phyloP scores from a whole-genome alignment of 92 coral and sea anemone genomes.

The Siderastrea radians region DNA sequence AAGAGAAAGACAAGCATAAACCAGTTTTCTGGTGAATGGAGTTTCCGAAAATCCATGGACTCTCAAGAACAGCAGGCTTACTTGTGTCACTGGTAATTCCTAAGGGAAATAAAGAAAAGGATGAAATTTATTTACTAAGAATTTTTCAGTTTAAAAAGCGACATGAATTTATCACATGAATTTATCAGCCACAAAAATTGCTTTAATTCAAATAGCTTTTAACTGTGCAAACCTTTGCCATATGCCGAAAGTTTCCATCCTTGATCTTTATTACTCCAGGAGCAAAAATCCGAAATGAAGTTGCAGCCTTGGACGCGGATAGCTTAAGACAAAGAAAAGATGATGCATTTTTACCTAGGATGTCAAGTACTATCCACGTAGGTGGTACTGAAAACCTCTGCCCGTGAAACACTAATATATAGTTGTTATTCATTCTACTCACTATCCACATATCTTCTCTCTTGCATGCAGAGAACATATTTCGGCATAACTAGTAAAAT shows the following conservation, averaged over 20 bases:
- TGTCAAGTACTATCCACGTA: background rate
- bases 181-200: too few species aligned
- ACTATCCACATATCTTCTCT: too few species aligned
- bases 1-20: slow-evolving; percentile 69
- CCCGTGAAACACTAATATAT: too few species aligned
- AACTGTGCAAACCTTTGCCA: slow-evolving; percentile 1
- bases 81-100: background rate
- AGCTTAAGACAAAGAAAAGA: background rate
- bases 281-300: slow-evolving; percentile 26
- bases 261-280: slow-evolving; percentile 15
- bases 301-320: slow-evolving; percentile 22
- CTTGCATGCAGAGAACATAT: too few species aligned
- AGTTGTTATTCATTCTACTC: too few species aligned
- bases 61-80: slow-evolving; percentile 54
- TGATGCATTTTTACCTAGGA: background rate
- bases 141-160: background rate
- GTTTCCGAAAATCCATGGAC: slow-evolving; percentile 51
- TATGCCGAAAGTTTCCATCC: slow-evolving; percentile 31
- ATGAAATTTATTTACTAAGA: background rate
- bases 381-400: too few species aligned
- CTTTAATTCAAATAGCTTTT: background rate
- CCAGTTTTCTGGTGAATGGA: slow-evolving; percentile 48
- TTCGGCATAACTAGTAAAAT: too few species aligned
- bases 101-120: background rate
- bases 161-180: too few species aligned